A percentile compares a stretch with the other conserved stretches of the same genome.
phyloP scores from a whole-genome alignment of 2,113 vertebrate species.

The Lonchura striata region DNA sequence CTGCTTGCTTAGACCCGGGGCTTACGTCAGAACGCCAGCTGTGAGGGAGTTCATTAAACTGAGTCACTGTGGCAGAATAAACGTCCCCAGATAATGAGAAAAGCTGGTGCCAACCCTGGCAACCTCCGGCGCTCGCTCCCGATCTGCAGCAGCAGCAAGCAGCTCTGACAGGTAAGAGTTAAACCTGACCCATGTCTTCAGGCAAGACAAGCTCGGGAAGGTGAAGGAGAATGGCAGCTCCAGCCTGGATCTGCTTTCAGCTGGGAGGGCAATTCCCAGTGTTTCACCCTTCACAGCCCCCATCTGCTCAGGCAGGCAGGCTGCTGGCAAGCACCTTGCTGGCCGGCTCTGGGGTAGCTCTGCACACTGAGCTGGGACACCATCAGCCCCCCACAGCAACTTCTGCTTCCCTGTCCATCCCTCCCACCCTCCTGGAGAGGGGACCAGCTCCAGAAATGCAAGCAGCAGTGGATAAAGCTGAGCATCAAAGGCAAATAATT shows the following conservation, averaged over 20 bases:
- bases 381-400: background rate
- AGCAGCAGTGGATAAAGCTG: background rate
- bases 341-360: background rate
- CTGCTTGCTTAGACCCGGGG: background rate
- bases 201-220: background rate
- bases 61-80: conserved; percentile 58
- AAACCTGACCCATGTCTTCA: background rate
- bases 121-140: accelerated
- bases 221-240: background rate
- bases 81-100: conserved; percentile 34
- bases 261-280: background rate
- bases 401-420: background rate
- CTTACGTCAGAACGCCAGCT: conserved; percentile 28
- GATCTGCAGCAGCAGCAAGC: background rate
- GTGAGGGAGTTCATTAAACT: conserved; percentile 56
- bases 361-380: background rate
- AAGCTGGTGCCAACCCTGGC: background rate
- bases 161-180: background rate
- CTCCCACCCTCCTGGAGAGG: accelerated
- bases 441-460: background rate
- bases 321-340: background rate
- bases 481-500: background rate
- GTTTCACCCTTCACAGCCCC: background rate
- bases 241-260: background rate
- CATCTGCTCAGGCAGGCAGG: background rate